Conservation (phyloP, 37 sponge, comb jelly and placozoan genomes). For the Chondrosia reniformis region DNA sequence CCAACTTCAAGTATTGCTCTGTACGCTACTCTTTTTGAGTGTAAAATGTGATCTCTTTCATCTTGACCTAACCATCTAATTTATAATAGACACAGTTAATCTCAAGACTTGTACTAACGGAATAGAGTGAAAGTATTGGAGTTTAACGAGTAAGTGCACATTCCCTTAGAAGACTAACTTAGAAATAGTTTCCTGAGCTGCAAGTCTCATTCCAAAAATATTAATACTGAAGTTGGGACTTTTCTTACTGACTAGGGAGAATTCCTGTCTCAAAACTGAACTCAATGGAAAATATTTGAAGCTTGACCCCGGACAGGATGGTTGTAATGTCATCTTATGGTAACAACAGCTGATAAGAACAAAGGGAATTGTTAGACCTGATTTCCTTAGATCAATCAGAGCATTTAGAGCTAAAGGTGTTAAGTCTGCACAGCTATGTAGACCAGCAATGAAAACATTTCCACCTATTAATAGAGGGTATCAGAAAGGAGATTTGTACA, state of each 20-base stretch:
- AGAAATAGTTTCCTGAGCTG: constrained; percentile 70
- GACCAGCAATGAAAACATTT: constrained; percentile 60
- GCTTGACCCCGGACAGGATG: neutral
- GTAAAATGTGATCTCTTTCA: constrained; percentile 25
- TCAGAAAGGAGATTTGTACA: no score
- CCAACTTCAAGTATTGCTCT: constrained; percentile 62
- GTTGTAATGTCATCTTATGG: constrained; percentile 54
- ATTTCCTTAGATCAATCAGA: constrained; percentile 3
- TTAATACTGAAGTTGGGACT: constrained; percentile 3
- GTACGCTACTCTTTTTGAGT: constrained; percentile 44
- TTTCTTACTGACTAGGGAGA: neutral
- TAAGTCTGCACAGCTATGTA: constrained; percentile 82
- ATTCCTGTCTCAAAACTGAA: neutral
- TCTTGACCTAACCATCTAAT: constrained; percentile 46
- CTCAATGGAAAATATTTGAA: constrained; percentile 34
- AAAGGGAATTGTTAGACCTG: constrained; percentile 1
- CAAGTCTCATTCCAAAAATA: constrained; percentile 59
- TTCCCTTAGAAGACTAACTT: constrained; percentile 48
- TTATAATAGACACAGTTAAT: neutral
- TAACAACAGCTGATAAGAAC: constrained; percentile 79
- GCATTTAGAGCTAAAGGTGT: constrained; percentile 30
- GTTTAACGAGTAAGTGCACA: neutral
- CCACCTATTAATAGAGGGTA: neutral
- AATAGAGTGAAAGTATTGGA: neutral
- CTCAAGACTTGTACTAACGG: neutral